Conservation (phyloP, 2,888 invertebrate genomes). For the Listrodromus nycthemerus region DNA sequence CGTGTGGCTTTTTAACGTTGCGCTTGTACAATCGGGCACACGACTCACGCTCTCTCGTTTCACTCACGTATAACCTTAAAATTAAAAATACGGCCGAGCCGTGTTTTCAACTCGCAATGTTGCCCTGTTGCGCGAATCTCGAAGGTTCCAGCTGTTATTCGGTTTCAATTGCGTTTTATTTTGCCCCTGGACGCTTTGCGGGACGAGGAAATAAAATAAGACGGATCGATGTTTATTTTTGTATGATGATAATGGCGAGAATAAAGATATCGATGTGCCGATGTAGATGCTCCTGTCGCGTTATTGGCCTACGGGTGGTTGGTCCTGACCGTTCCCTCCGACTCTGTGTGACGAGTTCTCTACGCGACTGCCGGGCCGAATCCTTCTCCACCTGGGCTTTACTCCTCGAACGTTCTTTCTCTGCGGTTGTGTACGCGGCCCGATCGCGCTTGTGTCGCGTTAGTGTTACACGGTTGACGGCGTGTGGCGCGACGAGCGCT, state of each 20-base stretch:
- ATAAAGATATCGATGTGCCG: conserved; percentile 21
- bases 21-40: conserved; percentile 38
- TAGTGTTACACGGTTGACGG: conserved; percentile 7
- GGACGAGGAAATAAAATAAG: neutral
- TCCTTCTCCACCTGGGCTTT: neutral
- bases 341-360: conserved; percentile 51
- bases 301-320: conserved; percentile 53
- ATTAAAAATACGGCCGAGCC: too few species aligned
- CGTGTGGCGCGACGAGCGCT: conserved; percentile 56
- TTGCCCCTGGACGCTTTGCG: neutral
- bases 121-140: neutral
- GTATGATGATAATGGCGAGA: neutral
- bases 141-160: neutral
- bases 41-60: conserved; percentile 1
- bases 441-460: neutral
- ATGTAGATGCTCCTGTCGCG: conserved; percentile 37
- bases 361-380: conserved; percentile 46
- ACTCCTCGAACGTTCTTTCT: conserved; percentile 5
- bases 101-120: neutral
- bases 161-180: neutral
- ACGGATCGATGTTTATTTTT: neutral
- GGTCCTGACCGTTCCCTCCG: conserved; percentile 55
- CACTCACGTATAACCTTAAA: too few species aligned
- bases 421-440: neutral
- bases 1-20: conserved; percentile 62